Base-by-base conservation (phyloP, 2,888 invertebrate genomes). In the Smittia sp. region DNA sequence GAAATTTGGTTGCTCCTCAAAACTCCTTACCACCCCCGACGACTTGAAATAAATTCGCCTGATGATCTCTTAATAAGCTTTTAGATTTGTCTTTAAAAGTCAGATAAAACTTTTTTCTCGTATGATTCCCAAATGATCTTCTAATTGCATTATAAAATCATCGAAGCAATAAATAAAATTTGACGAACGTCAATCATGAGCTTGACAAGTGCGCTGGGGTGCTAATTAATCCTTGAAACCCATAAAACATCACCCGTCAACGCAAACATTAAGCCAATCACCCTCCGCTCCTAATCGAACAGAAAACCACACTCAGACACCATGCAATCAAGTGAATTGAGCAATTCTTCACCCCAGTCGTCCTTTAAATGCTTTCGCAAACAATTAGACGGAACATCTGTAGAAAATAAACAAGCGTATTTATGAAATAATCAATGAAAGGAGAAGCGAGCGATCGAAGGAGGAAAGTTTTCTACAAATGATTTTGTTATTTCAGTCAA, bases 161-260 rank as follows among this genome's bases (percentile, higher is more conserved):
- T 32, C 32, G 32, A 32, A 32, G n/a, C 32, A 32, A 32, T 6
- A 9, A 32, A 9, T 3, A 32, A 32, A n/a, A n/a, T n/a, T n/a
- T n/a, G 32, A 32, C 9, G 9, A 32, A 32, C 32, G 32, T 32
- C 46, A 46, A 46, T 15, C 13, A 46, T 46, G 46, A 13, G n/a
- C 15, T 46, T n/a, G 15, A 15, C 46, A 46, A 46, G 46, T 46
- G 46, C n/a, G 46, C 2, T n/a, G 46, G 46, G 22, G 58, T 63
- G 72, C 72, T 72, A 72, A 72, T 72, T 72, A 72, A 72, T 72
- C 72, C 62, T 72, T 72, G 72, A 72, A 72, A 72, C 62, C 72
- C 72, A 72, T 72, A 72, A 72, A 72, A 62, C 62, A 62, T 72
- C 62, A 72, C 54, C 69, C 25, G 54, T 69, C 54, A 58, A 72